Percentiles rank a stretch among this genome's conserved stretches.
Conservation (phyloP, 2,113 vertebrate genomes). For the Vireo altiloquus region DNA sequence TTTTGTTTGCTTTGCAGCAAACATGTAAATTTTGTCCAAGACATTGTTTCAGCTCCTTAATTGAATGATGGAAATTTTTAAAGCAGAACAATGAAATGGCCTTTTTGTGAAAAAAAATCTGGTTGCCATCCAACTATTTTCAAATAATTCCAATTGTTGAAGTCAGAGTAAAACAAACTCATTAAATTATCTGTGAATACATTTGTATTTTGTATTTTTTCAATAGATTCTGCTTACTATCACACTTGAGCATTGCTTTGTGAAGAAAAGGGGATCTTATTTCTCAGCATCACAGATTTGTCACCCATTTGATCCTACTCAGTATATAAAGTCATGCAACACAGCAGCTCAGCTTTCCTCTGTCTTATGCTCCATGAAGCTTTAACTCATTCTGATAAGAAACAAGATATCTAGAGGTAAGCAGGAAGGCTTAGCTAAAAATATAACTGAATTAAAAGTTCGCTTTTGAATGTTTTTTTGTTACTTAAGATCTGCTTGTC, state of each 20-base stretch:
- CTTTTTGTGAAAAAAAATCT: conserved; percentile 22
- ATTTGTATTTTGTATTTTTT: not conserved
- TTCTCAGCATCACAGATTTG: not conserved
- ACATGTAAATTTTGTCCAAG: conserved; percentile 51
- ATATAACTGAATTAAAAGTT: conserved; percentile 2
- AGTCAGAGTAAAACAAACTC: conserved; percentile 27
- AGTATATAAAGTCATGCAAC: not conserved
- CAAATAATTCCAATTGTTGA: conserved; percentile 1
- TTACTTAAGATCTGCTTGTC: conserved; percentile 21
- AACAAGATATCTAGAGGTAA: not conserved
- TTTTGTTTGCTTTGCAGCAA: conserved; percentile 16
- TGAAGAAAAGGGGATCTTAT: not conserved
- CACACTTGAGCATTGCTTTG: not conserved
- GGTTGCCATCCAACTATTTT: conserved; percentile 35
- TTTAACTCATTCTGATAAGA: conserved; percentile 14
- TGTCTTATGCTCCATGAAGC: not conserved
- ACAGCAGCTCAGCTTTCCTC: not conserved
- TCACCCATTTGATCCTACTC: not conserved
- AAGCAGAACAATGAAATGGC: conserved; percentile 49
- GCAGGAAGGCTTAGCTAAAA: not conserved
- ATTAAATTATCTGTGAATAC: not conserved
- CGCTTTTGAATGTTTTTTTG: not conserved
- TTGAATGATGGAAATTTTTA: conserved; percentile 42
- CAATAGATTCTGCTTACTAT: not conserved
- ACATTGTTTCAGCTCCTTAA: conserved; percentile 57